Evolutionary conservation across 2,888 invertebrate species (phyloP).

Genomic region (Zygogramma bicolorata): DNA sequence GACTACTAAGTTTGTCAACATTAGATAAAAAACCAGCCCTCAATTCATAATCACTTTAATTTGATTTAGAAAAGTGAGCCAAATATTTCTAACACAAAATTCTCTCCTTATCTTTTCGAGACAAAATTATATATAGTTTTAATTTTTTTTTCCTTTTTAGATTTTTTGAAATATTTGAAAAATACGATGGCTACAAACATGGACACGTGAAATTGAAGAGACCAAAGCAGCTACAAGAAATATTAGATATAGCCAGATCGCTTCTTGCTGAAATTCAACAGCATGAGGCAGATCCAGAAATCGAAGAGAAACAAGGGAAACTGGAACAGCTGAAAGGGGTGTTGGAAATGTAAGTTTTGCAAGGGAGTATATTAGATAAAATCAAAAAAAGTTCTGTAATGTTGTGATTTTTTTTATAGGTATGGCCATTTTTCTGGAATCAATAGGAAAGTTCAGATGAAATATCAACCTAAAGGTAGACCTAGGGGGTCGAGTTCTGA

Average conservation of each 20-base stretch:
- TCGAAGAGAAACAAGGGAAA: conserved; percentile 97
- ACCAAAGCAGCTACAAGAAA: conserved; percentile 97
- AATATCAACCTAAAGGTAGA: conserved; percentile 96
- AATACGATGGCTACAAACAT: conserved; percentile 94
- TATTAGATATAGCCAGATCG: conserved; percentile 94
- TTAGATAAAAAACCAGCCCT: no score
- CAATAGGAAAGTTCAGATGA: conserved; percentile 99
- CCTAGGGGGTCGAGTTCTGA: conserved; percentile 93
- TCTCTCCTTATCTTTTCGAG: no score
- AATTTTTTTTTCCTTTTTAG: conserved; percentile 72
- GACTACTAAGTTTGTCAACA: no score
- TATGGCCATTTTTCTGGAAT: conserved; percentile 99
- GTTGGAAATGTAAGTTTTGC: conserved; percentile 90
- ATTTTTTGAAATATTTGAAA: conserved; percentile 98
- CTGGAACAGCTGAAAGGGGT: conserved; percentile 97
- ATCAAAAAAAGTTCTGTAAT: background rate
- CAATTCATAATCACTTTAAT: no score
- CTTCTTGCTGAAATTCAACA: conserved; percentile 91
- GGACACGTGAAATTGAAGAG: conserved; percentile 98
- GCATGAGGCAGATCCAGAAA: conserved; percentile 88
- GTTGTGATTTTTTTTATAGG: conserved; percentile 75
- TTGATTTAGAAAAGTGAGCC: no score
- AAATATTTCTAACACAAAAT: no score
- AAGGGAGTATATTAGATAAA: background rate
- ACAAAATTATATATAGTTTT: no score